Percentiles rank a stretch among this genome's conserved stretches.
phyloP scores from a whole-genome alignment of 2,113 vertebrate genomes.

The Glaucidium brasilianum region DNA sequence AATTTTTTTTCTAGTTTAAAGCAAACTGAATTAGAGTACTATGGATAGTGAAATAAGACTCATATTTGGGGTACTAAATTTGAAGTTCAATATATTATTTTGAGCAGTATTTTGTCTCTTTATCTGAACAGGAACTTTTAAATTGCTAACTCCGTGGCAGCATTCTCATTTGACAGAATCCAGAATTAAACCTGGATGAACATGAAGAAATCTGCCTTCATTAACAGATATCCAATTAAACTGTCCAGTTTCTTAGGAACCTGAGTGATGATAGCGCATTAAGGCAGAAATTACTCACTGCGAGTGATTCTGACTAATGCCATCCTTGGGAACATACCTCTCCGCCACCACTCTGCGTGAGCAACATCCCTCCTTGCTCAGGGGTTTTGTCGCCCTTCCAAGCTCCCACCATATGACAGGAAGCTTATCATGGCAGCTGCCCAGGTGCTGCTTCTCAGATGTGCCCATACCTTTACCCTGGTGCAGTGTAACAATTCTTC shows the following conservation, averaged over 20 bases:
- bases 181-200: constrained; percentile 8
- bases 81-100: not conserved
- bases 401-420: not conserved
- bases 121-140: not conserved
- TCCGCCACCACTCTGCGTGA: not conserved
- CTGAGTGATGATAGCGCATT: not conserved
- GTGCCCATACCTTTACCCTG: not conserved
- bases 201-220: not conserved
- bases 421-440: not conserved
- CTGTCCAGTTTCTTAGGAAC: not conserved
- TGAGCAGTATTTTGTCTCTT: not conserved
- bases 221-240: constrained; percentile 27
- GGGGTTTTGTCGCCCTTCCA: not conserved
- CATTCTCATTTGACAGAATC: not conserved
- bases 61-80: not conserved
- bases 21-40: not conserved
- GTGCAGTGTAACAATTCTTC: not conserved
- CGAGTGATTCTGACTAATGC: not conserved
- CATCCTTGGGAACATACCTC: not conserved
- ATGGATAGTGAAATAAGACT: not conserved
- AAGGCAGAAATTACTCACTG: not conserved
- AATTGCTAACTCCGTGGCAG: not conserved
- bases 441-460: not conserved
- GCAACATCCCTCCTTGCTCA: not conserved
- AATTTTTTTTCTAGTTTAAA: not conserved